Conservation (phyloP, 2,113 vertebrate species). For the Varanus komodoensis region DNA sequence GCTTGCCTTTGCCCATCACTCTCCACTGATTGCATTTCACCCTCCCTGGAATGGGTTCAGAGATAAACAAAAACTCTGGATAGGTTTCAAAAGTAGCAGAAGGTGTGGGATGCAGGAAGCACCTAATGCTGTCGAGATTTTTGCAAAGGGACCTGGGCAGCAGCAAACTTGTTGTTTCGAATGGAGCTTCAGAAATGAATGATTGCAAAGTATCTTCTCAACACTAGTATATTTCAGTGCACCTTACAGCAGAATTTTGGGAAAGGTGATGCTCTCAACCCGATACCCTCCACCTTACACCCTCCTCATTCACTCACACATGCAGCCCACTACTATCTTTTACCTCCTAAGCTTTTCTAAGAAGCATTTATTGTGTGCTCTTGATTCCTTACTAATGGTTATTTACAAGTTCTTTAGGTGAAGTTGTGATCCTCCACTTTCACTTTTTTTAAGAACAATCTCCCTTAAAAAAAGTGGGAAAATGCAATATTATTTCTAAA, state of each 20-base stretch:
- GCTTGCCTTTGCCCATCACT: constrained; percentile 37
- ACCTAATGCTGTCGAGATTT: constrained; percentile 13
- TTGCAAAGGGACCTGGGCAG: not conserved
- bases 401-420: too few species aligned
- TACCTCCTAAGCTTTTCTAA: not conserved
- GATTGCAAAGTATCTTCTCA: not conserved
- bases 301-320: not conserved
- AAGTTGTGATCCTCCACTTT: too few species aligned
- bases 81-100: constrained; percentile 65
- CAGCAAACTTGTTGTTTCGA: not conserved
- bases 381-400: too few species aligned
- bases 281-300: not conserved
- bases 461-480: too few species aligned
- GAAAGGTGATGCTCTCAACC: not conserved
- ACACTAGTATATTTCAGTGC: not conserved
- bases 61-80: constrained; percentile 59
- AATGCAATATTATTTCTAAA: too few species aligned
- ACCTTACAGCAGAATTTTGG: not conserved
- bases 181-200: not conserved
- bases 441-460: too few species aligned
- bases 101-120: constrained; percentile 57
- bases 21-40: constrained; percentile 57
- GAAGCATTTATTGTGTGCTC: too few species aligned
- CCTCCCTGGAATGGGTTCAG: constrained; percentile 58
- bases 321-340: not conserved